These are phyloP conservation scores for Nyctereutes procyonoides DNA, from an alignment of 2,113 vertebrate genomes.

Conservation along the genomic window DNA sequence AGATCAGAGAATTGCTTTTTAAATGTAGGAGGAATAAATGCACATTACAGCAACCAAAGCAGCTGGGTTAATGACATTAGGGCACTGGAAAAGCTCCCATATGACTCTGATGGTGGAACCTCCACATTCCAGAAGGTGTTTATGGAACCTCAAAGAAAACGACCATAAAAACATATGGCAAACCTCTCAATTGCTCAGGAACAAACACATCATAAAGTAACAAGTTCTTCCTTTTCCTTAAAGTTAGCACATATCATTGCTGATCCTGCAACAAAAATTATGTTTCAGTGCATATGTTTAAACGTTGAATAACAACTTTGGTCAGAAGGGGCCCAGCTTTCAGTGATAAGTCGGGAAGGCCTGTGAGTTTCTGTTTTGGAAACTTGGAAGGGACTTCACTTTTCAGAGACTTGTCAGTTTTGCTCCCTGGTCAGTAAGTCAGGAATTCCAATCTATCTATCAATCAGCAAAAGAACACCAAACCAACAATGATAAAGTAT, in stretches of 20 bases:
- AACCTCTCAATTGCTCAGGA: slow-evolving; percentile 64
- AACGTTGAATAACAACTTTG: slow-evolving; percentile 13
- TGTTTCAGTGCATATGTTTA: not conserved
- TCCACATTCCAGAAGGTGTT: slow-evolving; percentile 71
- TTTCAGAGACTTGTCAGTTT: not conserved
- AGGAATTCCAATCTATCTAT: not conserved
- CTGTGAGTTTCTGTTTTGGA: slow-evolving; percentile 18
- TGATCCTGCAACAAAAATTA: not conserved
- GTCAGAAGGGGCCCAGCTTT: not conserved
- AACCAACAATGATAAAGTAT: not conserved
- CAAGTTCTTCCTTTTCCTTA: slow-evolving; percentile 20
- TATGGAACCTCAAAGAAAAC: slow-evolving; percentile 72
- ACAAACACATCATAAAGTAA: slow-evolving; percentile 22
- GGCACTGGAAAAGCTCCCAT: slow-evolving; percentile 26
- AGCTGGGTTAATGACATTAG: slow-evolving; percentile 59
- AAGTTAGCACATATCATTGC: not conserved
- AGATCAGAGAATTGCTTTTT: slow-evolving; percentile 56
- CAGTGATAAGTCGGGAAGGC: not conserved
- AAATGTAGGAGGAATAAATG: slow-evolving; percentile 55
- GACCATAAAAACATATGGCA: not conserved
- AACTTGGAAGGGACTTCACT: not conserved
- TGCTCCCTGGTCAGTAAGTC: not conserved
- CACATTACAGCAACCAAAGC: not conserved
- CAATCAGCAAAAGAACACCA: not conserved
- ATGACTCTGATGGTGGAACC: slow-evolving; percentile 68